Conservation (phyloP, 2,888 invertebrate species). For the Dione vanillae region DNA sequence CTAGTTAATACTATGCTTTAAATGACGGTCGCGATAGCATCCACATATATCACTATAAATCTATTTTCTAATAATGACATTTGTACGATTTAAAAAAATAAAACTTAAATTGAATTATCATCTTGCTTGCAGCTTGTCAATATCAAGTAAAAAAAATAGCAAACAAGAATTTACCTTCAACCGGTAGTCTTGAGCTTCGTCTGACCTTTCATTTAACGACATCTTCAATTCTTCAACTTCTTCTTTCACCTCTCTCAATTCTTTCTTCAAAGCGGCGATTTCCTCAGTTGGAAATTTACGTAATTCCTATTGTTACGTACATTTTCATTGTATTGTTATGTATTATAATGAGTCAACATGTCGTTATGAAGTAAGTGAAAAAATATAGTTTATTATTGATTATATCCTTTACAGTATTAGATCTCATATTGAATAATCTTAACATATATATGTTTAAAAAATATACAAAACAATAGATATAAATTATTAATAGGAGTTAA, state of each 20-base stretch:
- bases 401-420: neutral
- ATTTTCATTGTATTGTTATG: slow-evolving; percentile 4
- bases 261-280: slow-evolving; percentile 59
- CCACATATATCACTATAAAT: too few species aligned
- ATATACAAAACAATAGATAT: too few species aligned
- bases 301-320: slow-evolving; percentile 55
- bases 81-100: too few species aligned
- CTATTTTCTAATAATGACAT: too few species aligned
- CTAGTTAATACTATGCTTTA: too few species aligned
- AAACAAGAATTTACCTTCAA: slow-evolving; percentile 59
- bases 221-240: slow-evolving; percentile 69
- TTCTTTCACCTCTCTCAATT: slow-evolving; percentile 66
- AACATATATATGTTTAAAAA: too few species aligned
- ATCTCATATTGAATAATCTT: neutral
- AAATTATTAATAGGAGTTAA: too few species aligned
- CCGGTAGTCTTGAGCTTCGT: slow-evolving; percentile 73
- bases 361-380: neutral
- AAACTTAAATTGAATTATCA: too few species aligned
- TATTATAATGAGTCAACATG: neutral
- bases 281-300: slow-evolving; percentile 62
- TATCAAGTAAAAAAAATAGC: too few species aligned
- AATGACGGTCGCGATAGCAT: too few species aligned
- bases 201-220: slow-evolving; percentile 64
- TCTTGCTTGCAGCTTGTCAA: too few species aligned
- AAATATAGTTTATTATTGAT: neutral